These are phyloP conservation scores for Luidia sarsii DNA, from an alignment of 53 echinoderm and acorn worm species.

Conservation along the genomic window DNA sequence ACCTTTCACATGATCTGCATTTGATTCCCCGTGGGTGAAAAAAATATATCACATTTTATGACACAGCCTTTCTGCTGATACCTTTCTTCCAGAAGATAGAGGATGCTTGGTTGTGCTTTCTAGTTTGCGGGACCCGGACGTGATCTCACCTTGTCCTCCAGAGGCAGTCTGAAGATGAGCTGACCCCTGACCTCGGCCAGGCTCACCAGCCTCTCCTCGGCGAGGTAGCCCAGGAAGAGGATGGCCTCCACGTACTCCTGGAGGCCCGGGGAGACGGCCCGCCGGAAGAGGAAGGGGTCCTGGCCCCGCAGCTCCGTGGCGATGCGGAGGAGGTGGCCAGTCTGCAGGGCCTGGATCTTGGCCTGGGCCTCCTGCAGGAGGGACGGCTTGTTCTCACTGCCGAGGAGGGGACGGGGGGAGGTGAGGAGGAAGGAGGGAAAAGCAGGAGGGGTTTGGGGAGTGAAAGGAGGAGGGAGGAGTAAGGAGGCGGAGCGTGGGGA, in stretches of 20 bases:
- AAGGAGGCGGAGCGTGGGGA: neutral
- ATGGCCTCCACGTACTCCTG: constrained; percentile 95
- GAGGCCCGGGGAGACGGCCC: constrained; percentile 77
- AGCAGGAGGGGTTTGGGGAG: neutral
- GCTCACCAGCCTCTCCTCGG: constrained; percentile 56
- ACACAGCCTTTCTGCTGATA: no score
- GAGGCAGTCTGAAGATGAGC: constrained; percentile 42
- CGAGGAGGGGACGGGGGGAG: neutral
- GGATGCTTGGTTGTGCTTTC: no score
- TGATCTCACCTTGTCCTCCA: neutral
- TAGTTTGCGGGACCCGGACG: no score
- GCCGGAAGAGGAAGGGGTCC: constrained; percentile 67
- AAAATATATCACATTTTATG: no score
- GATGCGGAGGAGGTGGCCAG: constrained; percentile 59
- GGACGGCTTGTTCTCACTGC: constrained; percentile 61
- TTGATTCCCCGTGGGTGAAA: no score
- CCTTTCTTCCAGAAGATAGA: no score
- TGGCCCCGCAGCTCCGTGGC: constrained; percentile 78
- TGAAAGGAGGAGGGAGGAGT: neutral
- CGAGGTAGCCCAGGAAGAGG: constrained; percentile 72
- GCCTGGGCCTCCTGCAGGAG: constrained; percentile 72
- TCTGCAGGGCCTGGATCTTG: constrained; percentile 64
- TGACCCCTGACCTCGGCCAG: constrained; percentile 60
- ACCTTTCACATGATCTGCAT: no score
- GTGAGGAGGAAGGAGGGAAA: no score